phyloP scores from a whole-genome alignment of 1,140 invertebrate species.

The Bombus confusus region DNA sequence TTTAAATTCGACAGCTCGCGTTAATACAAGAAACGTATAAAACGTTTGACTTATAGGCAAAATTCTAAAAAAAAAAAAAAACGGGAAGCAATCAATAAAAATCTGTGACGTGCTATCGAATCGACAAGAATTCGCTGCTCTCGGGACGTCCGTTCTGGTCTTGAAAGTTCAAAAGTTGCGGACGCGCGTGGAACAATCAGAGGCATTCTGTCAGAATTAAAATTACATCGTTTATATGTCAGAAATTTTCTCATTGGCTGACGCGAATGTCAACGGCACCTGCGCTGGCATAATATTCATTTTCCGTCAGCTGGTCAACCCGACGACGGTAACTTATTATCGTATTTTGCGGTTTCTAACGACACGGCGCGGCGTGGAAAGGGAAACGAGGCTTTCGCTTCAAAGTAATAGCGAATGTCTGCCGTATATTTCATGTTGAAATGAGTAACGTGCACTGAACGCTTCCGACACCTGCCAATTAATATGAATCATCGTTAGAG shows the following conservation, averaged over 20 bases:
- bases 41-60: too few relatives aligned
- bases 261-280: conserved; percentile 19
- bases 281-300: conserved; percentile 55
- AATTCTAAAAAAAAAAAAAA: too few relatives aligned
- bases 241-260: conserved; percentile 6
- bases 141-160: too few relatives aligned
- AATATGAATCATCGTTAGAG: conserved; percentile 29
- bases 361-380: conserved; percentile 21
- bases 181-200: not conserved
- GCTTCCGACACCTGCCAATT: conserved; percentile 34
- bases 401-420: conserved; percentile 26
- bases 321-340: conserved; percentile 62
- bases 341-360: conserved; percentile 62
- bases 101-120: too few relatives aligned
- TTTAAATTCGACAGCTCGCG: too few relatives aligned
- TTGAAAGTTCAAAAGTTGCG: not conserved
- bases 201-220: not conserved
- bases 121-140: too few relatives aligned
- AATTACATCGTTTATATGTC: not conserved
- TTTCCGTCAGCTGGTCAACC: conserved; percentile 56
- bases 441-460: conserved; percentile 10
- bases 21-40: too few relatives aligned
- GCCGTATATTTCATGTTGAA: conserved; percentile 22
- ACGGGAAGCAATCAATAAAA: too few relatives aligned
- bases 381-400: conserved; percentile 19